These are phyloP conservation scores for Chondrosia reniformis DNA, from an alignment of 37 sponge, comb jelly and placozoan genomes.

Conservation along the genomic window DNA sequence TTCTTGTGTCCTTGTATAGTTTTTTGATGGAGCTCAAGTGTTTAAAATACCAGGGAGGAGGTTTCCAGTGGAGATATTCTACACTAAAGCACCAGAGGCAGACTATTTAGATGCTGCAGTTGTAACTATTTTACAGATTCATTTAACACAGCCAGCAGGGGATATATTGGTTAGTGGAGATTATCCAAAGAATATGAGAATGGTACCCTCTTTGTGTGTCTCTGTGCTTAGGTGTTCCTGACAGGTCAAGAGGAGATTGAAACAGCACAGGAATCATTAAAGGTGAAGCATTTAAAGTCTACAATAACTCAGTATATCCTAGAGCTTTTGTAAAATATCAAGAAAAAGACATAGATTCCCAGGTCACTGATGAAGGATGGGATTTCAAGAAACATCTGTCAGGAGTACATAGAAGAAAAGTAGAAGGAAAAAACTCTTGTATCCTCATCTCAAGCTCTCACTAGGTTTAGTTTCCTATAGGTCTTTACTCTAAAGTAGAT, in stretches of 20 bases:
- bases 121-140: constrained; percentile 96
- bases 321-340: not conserved
- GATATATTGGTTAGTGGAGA: constrained; percentile 81
- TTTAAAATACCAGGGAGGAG: constrained; percentile 98
- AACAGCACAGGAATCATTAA: constrained; percentile 84
- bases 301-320: not conserved
- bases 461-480: too few relatives aligned
- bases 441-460: too few relatives aligned
- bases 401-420: too few relatives aligned
- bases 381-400: too few relatives aligned
- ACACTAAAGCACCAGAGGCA: constrained; percentile 99
- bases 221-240: constrained; percentile 77
- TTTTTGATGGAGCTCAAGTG: constrained; percentile 99
- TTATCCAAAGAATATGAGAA: not conserved
- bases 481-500: too few relatives aligned
- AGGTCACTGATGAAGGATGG: too few relatives aligned
- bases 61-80: constrained; percentile 97
- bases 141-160: constrained; percentile 92
- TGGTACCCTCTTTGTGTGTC: not conserved
- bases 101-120: constrained; percentile 95
- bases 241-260: constrained; percentile 99
- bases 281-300: constrained; percentile 37
- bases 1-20: constrained; percentile 27
- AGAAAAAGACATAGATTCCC: not conserved
- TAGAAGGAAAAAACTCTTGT: too few relatives aligned